phyloP scores from a whole-genome alignment of 2,888 invertebrate species.

The Pachycephus smyrnensis region DNA sequence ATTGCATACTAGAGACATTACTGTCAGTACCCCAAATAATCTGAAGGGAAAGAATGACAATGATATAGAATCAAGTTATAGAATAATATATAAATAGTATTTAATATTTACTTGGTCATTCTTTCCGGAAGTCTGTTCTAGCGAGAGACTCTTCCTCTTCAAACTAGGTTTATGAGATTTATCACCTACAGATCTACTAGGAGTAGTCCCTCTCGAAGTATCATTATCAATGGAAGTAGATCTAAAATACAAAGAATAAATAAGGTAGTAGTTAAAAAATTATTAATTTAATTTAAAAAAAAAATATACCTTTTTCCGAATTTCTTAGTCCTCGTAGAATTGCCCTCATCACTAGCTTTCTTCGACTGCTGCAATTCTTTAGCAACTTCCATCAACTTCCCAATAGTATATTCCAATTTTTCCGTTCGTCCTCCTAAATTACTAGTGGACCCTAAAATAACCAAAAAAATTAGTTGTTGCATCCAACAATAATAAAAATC shows the following conservation, averaged over 20 bases:
- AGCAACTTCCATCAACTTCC: slow-evolving; percentile 61
- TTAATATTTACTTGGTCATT: slow-evolving; percentile 56
- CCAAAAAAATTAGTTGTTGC: not conserved
- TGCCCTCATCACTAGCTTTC: slow-evolving; percentile 53
- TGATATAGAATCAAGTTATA: not conserved
- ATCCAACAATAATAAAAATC: slow-evolving; percentile 47
- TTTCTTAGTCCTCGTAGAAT: slow-evolving; percentile 52
- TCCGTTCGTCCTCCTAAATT: slow-evolving; percentile 54
- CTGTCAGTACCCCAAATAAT: slow-evolving; percentile 88
- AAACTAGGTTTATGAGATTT: slow-evolving; percentile 70
- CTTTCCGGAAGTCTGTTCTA: slow-evolving; percentile 75
- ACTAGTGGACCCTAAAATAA: slow-evolving; percentile 39
- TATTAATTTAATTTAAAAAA: not conserved
- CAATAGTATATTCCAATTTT: slow-evolving; percentile 61
- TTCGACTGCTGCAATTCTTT: slow-evolving; percentile 62
- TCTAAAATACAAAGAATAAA: slow-evolving; percentile 61
- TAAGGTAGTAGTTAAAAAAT: not conserved
- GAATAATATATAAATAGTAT: not conserved
- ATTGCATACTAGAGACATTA: slow-evolving; percentile 86
- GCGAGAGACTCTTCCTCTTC: slow-evolving; percentile 77
- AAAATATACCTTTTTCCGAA: slow-evolving; percentile 55
- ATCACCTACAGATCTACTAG: slow-evolving; percentile 59
- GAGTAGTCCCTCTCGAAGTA: slow-evolving; percentile 60
- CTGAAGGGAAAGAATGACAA: slow-evolving; percentile 63
- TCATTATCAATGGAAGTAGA: slow-evolving; percentile 77